phyloP scores from a whole-genome alignment of 1,140 invertebrate species.

The Euwallacea similis region DNA sequence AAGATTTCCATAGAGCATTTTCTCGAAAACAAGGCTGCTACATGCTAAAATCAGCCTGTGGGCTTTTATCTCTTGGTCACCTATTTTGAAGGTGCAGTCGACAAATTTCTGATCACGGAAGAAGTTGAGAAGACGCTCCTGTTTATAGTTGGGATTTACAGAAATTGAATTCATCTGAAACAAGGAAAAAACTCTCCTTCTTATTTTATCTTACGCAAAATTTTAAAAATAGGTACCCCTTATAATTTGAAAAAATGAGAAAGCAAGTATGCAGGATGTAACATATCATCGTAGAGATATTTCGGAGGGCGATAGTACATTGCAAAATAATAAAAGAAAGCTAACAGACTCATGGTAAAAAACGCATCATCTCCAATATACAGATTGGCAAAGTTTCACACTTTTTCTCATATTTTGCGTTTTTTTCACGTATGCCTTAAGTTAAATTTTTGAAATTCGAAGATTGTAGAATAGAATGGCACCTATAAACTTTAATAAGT shows the following conservation, averaged over 20 bases:
- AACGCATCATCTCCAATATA: no score
- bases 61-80: slow-evolving; percentile 58
- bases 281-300: not conserved
- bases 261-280: not conserved
- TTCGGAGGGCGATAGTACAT: no score
- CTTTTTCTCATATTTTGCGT: no score
- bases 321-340: no score
- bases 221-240: no score
- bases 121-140: slow-evolving; percentile 31
- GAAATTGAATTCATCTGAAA: slow-evolving; percentile 22
- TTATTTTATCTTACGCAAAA: no score
- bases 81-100: slow-evolving; percentile 59
- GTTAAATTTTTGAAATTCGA: not conserved
- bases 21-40: slow-evolving; percentile 75
- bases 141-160: slow-evolving; percentile 13
- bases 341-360: no score
- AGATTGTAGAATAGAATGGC: not conserved
- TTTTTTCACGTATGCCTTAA: no score
- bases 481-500: no score
- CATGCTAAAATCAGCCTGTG: slow-evolving; percentile 71
- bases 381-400: no score
- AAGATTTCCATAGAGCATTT: slow-evolving; percentile 70
- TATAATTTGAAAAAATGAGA: no score
- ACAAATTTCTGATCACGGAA: slow-evolving; percentile 37
- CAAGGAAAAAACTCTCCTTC: not conserved